These are phyloP conservation scores for Rhinoderma darwinii DNA, from an alignment of 2,113 vertebrate species.

Conservation along the genomic window DNA sequence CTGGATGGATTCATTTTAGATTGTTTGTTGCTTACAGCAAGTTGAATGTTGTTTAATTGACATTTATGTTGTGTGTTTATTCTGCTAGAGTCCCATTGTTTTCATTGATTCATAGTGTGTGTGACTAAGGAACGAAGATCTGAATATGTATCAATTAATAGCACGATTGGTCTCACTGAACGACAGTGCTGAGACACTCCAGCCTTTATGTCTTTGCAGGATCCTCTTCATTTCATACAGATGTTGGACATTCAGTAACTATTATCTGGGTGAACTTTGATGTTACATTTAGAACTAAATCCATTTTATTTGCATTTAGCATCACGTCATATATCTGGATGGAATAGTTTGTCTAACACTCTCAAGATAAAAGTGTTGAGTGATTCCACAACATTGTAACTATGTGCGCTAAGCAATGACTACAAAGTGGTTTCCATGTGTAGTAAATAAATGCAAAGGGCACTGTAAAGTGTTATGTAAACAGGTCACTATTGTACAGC, in stretches of 20 bases:
- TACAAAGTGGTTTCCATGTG: background rate
- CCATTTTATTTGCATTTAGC: background rate
- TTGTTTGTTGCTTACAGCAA: background rate
- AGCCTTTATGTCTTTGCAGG: background rate
- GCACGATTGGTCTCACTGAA: background rate
- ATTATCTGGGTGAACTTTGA: background rate
- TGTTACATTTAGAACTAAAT: background rate
- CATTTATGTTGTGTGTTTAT: background rate
- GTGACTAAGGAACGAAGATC: too few species aligned
- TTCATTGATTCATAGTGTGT: too few species aligned
- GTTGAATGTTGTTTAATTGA: background rate
- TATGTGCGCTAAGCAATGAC: background rate
- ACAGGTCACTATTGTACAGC: background rate
- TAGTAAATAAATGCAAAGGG: background rate
- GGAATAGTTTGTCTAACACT: background rate
- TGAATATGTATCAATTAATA: background rate
- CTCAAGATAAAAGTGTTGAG: background rate
- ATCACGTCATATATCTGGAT: background rate
- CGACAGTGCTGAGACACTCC: slow-evolving; percentile 55
- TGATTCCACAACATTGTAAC: background rate
- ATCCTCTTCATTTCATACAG: too few species aligned
- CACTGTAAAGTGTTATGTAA: background rate
- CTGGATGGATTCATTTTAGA: background rate
- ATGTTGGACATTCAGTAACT: background rate
- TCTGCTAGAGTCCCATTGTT: background rate